phyloP scores from a whole-genome alignment of 2,113 vertebrate genomes.

The Gopherus flavomarginatus region DNA sequence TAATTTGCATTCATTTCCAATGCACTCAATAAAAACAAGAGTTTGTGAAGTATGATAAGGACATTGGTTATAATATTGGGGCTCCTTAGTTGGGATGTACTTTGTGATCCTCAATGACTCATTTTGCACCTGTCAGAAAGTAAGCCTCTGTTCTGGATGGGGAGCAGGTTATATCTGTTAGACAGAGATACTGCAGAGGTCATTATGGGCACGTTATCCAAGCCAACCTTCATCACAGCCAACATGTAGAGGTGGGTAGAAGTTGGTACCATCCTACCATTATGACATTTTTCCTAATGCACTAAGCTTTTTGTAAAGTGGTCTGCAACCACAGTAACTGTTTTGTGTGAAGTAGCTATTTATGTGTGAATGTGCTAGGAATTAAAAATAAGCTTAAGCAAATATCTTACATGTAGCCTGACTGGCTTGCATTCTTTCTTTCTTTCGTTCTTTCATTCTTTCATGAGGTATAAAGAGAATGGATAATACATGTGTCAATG shows the following conservation, averaged over 20 bases:
- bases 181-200: neutral
- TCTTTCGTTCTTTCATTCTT: neutral
- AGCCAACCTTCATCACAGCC: neutral
- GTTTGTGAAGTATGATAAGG: neutral
- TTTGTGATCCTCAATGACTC: neutral
- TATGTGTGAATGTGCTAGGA: neutral
- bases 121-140: neutral
- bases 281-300: neutral
- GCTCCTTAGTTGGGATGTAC: neutral
- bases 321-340: neutral
- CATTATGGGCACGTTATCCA: neutral
- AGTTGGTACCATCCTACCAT: rapidly evolving
- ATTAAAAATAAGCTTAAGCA: neutral
- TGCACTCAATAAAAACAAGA: neutral
- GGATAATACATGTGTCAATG: rapidly evolving
- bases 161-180: neutral
- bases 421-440: rapidly evolving
- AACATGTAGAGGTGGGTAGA: neutral
- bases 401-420: rapidly evolving
- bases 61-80: neutral
- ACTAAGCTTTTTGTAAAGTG: neutral
- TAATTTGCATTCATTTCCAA: neutral
- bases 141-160: neutral
- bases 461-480: neutral
- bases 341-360: neutral